Conservation (phyloP, 2,888 invertebrate species). For the Apamea sordens region DNA sequence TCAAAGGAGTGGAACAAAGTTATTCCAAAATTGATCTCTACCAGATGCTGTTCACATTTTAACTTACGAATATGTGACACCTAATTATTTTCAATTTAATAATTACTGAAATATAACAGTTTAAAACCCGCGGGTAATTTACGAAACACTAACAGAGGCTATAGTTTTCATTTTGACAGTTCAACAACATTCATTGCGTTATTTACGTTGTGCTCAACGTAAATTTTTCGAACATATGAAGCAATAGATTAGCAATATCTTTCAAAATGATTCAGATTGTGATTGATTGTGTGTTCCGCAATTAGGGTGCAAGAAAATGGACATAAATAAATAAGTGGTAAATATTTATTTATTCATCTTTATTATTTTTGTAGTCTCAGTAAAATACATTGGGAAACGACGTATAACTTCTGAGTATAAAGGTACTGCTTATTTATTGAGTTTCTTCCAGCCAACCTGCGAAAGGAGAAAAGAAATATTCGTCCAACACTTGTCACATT, state of each 20-base stretch:
- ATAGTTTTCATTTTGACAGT: not conserved
- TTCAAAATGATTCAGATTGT: not conserved
- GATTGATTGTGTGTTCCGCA: not conserved
- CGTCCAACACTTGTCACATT: conserved; percentile 2
- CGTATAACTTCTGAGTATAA: not conserved
- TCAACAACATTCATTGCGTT: not conserved
- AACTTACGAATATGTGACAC: not conserved
- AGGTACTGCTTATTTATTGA: not conserved
- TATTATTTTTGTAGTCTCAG: not conserved
- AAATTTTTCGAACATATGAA: not conserved
- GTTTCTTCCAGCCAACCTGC: not conserved
- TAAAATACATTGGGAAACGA: not conserved
- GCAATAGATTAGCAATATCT: not conserved
- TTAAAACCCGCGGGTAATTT: not conserved
- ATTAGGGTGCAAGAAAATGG: not conserved
- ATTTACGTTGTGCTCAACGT: not conserved
- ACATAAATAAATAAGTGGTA: not conserved
- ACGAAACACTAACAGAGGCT: not conserved
- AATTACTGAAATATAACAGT: not conserved
- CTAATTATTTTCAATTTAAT: not conserved
- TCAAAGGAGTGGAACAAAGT: not conserved
- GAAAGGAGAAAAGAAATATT: not conserved
- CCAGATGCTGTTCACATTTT: not conserved
- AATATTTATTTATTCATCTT: not conserved
- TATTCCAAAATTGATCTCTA: not conserved